Base-by-base conservation (phyloP, 2,113 vertebrate genomes). In the Zootoca vivipara region DNA sequence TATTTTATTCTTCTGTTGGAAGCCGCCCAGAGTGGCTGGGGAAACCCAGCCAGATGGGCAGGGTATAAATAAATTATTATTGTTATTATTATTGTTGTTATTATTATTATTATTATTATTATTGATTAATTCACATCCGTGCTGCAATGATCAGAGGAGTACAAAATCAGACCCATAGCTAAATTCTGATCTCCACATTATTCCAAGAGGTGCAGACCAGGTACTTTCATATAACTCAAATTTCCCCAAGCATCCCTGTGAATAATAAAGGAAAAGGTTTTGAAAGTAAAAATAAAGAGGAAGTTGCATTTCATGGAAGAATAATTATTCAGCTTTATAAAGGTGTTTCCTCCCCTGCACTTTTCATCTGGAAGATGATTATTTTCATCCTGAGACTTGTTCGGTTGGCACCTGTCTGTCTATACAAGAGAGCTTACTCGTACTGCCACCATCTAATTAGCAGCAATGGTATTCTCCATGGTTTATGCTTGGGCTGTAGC, bases 391-490 rank as follows among this genome's bases (percentile, higher is more conserved):
- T 65, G 73, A 77, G 91, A 79, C 87, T 58, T 62, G 62, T 90
- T 52, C 90, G 67, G 52, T 92, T 83, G 62, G 74, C 80, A 83
- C 73, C 75, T 92, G 82, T 70, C 89, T 91, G n/a, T 91, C 90
- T 95, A 69, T 89, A 88, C 85, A 93, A 92, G 90, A 91, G 91
- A 95, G 91, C 91, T 86, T 85, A 93, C 91, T 94, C 85, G 90
- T 92, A 62, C 88, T 94, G 83, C 85, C 90, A 9, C 93, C 93
- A 94, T 95, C 93, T 94, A 94, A 95, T 97, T 96, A 96, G 83
- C 85, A 93, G 92, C 89, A 96, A 91, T 89, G 89, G 90, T 87
- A 91, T 88, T 92, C 82, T 93, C 88, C 78, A 38, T 90, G 94
- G 95, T 96, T 80, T 90, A 87, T 93, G 94, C 95, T 93, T 89